phyloP scores from a whole-genome alignment of 2,888 invertebrate genomes.

The Ecliptopera silaceata region DNA sequence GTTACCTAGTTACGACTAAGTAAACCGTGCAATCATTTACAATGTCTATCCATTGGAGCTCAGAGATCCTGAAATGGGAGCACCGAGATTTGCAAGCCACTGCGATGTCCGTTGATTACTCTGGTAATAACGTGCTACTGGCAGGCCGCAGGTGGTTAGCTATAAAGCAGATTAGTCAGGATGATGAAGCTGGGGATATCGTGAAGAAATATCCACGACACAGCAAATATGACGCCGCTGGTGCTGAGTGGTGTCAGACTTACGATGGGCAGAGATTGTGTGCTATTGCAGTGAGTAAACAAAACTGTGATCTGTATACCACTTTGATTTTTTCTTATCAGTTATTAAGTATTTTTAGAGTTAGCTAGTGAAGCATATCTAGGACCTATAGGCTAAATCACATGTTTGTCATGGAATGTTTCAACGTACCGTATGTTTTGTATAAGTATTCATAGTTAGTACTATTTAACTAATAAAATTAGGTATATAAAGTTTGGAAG shows the following conservation, averaged over 20 bases:
- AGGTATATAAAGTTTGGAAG: no score
- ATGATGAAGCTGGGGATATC: slow-evolving; percentile 86
- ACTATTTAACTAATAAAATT: no score
- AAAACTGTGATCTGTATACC: not conserved
- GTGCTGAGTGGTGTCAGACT: slow-evolving; percentile 96
- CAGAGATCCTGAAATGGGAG: slow-evolving; percentile 84
- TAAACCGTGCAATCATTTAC: slow-evolving; percentile 4
- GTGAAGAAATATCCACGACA: slow-evolving; percentile 92
- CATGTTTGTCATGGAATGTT: no score
- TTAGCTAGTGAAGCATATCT: no score
- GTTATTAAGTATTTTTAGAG: no score
- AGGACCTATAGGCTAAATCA: no score
- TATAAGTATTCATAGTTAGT: no score
- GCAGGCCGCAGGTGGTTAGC: slow-evolving; percentile 93
- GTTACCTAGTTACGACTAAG: not conserved
- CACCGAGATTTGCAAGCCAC: slow-evolving; percentile 95
- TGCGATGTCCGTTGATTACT: slow-evolving; percentile 95
- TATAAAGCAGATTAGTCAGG: slow-evolving; percentile 87
- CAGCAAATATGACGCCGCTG: slow-evolving; percentile 96
- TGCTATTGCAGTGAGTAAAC: slow-evolving; percentile 89
- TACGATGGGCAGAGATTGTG: slow-evolving; percentile 90
- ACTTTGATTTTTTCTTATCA: not conserved
- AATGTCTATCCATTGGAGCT: slow-evolving; percentile 80
- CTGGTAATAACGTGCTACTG: slow-evolving; percentile 92
- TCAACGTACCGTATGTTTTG: no score